Evolutionary conservation across 2,797 vertebrate species (phyloP).

Genomic region (Tapirus indicus): DNA sequence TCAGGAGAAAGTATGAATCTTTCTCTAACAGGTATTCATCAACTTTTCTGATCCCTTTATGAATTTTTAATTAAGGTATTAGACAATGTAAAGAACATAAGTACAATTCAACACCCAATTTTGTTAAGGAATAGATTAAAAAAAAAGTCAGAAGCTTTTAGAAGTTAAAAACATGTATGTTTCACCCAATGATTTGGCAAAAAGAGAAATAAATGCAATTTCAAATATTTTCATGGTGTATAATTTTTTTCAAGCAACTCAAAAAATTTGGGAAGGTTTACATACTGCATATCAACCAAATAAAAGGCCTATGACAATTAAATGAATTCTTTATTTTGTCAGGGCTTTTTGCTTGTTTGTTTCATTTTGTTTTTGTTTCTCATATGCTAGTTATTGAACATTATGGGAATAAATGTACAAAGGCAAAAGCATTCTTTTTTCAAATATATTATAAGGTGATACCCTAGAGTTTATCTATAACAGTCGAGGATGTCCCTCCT

Average conservation of each 20-base stretch:
- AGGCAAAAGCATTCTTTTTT: neutral
- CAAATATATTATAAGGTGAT: neutral
- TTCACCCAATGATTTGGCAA: neutral
- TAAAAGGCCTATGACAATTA: neutral
- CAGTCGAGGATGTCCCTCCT: neutral
- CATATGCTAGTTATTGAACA: neutral
- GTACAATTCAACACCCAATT: conserved; percentile 45
- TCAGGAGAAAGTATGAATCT: conserved; percentile 63
- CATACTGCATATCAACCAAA: neutral
- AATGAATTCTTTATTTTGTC: neutral
- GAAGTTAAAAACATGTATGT: conserved; percentile 2
- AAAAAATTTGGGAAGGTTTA: neutral
- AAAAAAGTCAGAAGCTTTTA: conserved; percentile 64
- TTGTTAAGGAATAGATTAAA: conserved; percentile 67
- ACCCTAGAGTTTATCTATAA: neutral
- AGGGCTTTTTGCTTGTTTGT: neutral
- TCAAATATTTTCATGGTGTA: conserved; percentile 27
- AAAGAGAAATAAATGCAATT: neutral
- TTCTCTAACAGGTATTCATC: conserved; percentile 74
- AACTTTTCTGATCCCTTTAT: conserved; percentile 66
- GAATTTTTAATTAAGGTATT: conserved; percentile 83
- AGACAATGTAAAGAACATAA: conserved; percentile 72
- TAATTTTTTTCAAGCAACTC: neutral
- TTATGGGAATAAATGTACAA: neutral
- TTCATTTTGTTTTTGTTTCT: neutral